Evolutionary conservation across 2,113 vertebrate genomes (phyloP).

Genomic region (Tenrec ecaudatus): DNA sequence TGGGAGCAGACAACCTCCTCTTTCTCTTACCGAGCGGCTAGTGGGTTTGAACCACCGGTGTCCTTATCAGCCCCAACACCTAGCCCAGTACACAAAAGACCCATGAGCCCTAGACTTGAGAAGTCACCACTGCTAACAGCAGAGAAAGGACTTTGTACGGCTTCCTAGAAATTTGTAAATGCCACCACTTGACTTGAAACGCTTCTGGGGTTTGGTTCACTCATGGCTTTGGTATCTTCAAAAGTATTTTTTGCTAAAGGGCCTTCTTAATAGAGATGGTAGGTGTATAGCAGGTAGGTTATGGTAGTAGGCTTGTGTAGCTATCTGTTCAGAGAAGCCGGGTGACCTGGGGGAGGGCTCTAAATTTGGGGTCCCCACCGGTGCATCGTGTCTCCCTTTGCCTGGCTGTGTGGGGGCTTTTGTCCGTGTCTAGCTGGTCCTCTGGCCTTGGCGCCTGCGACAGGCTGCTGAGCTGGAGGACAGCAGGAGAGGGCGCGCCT

Average conservation of each 20-base stretch:
- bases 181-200: not conserved
- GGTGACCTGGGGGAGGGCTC: not conserved
- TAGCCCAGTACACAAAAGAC: too few relatives aligned
- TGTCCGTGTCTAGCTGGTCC: not conserved
- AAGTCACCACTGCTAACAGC: not conserved
- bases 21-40: too few relatives aligned
- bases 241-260: not conserved
- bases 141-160: not conserved
- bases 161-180: slow-evolving; percentile 40
- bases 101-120: not conserved
- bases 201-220: not conserved
- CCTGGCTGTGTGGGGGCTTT: not conserved
- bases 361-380: not conserved
- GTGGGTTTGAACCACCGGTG: too few relatives aligned
- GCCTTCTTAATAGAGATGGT: not conserved
- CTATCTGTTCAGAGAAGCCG: not conserved
- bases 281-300: not conserved
- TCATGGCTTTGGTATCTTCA: not conserved
- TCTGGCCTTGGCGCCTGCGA: not conserved
- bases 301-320: not conserved
- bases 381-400: fast-evolving
- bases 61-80: too few relatives aligned
- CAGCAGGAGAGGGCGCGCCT: not conserved
- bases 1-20: too few relatives aligned
- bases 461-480: not conserved